Percentiles rank a stretch among this genome's conserved stretches.
Evolutionary conservation across 2,888 invertebrate species (phyloP).

Genomic region (Pycnomerus fuliginosus): DNA sequence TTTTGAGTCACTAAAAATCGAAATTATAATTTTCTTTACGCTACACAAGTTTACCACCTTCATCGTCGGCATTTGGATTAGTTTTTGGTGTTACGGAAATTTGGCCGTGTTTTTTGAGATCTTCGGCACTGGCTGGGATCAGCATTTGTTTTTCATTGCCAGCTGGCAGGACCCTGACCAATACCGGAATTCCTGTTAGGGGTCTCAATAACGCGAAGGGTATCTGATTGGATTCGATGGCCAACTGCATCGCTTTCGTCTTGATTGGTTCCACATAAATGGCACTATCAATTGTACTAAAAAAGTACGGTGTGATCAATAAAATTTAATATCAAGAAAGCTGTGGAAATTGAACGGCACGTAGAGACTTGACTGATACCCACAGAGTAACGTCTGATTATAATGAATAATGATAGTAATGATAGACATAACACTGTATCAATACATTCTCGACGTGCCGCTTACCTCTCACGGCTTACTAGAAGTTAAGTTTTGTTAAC

Average conservation of each 20-base stretch:
- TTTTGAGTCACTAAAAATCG: constrained; percentile 13
- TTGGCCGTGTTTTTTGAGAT: constrained; percentile 65
- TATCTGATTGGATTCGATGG: constrained; percentile 63
- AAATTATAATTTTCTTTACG: neutral
- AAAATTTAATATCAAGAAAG: no score
- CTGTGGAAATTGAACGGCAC: no score
- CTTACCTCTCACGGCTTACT: no score
- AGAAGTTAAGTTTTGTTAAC: no score
- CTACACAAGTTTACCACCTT: neutral
- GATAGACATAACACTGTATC: no score
- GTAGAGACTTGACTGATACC: no score
- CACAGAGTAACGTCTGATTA: no score
- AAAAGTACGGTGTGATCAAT: no score
- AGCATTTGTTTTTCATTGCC: constrained; percentile 60
- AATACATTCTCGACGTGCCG: no score
- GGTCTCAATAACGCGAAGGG: constrained; percentile 72
- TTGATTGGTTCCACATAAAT: constrained; percentile 71
- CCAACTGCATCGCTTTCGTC: constrained; percentile 69
- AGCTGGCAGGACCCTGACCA: constrained; percentile 67
- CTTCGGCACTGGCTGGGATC: constrained; percentile 71
- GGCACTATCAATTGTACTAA: constrained; percentile 49
- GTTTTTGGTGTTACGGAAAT: constrained; percentile 52
- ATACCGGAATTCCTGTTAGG: constrained; percentile 64
- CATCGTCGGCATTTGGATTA: neutral
- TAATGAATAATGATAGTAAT: no score